Percentiles rank a stretch among this genome's conserved stretches.
phyloP scores from a whole-genome alignment of 2,113 vertebrate species.

The Toxotes chatareus region DNA sequence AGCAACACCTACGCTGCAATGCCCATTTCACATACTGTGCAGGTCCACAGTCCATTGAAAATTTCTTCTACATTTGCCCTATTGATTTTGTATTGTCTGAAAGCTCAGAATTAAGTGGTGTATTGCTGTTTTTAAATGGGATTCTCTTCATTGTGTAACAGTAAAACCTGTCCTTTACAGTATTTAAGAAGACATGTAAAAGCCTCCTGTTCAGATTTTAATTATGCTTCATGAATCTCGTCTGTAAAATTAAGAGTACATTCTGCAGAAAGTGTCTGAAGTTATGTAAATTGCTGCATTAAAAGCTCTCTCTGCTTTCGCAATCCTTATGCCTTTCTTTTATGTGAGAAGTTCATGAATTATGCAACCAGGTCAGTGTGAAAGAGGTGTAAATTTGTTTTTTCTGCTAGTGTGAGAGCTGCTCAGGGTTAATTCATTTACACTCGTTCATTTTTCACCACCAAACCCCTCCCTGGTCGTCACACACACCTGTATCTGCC shows the following conservation, averaged over 20 bases:
- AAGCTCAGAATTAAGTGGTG: not conserved
- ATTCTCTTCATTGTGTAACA: not conserved
- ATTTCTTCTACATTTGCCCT: not conserved
- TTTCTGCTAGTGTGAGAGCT: conserved; percentile 31
- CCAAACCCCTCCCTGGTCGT: conserved; percentile 16
- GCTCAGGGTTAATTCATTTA: conserved; percentile 57
- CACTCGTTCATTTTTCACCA: conserved; percentile 50
- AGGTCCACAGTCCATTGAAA: not conserved
- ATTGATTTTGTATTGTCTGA: not conserved
- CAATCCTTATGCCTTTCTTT: conserved; percentile 6
- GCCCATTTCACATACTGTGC: not conserved
- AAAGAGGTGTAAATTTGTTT: conserved; percentile 64
- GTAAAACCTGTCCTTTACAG: not conserved
- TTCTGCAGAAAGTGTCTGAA: conserved; percentile 11
- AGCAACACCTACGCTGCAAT: not conserved
- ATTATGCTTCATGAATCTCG: conserved; percentile 16
- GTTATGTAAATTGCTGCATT: conserved; percentile 23
- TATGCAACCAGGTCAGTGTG: conserved; percentile 43
- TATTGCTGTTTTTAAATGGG: not conserved
- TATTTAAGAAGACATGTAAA: conserved; percentile 14
- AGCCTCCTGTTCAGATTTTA: conserved; percentile 6
- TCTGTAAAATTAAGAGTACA: conserved; percentile 5
- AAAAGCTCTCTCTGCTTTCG: not conserved
- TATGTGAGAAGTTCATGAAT: conserved; percentile 29
- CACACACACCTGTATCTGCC: conserved; percentile 46